A percentile compares a stretch with the other conserved stretches of the same genome.
phyloP scores from a whole-genome alignment of 2,797 vertebrate species.

The Gambusia yucatana region DNA sequence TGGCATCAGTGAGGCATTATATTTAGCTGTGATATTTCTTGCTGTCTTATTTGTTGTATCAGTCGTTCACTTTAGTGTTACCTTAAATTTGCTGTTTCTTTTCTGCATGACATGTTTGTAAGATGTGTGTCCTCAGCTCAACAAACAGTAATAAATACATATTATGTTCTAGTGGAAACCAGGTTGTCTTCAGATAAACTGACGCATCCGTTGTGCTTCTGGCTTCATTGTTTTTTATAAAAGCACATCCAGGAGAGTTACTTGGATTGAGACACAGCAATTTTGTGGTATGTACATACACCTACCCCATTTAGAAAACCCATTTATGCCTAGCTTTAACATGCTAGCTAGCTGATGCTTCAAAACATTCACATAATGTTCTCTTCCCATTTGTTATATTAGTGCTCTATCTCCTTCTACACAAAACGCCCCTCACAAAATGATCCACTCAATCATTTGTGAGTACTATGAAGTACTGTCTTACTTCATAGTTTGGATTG shows the following conservation, averaged over 20 bases:
- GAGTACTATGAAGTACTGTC: no score
- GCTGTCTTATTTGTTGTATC: slow-evolving; percentile 13
- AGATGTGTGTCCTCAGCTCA: neutral
- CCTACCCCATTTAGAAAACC: neutral
- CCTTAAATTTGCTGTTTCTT: neutral
- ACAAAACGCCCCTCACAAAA: neutral
- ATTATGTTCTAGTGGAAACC: neutral
- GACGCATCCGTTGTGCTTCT: neutral
- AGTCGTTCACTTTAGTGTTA: neutral
- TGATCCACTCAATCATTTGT: neutral
- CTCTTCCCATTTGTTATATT: neutral
- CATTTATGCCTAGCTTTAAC: neutral
- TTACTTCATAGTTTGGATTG: neutral
- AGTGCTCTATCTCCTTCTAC: neutral
- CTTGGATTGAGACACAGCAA: neutral
- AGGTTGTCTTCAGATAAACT: neutral
- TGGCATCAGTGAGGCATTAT: neutral
- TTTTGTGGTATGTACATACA: neutral
- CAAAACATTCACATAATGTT: neutral
- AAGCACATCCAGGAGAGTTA: neutral
- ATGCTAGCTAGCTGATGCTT: neutral
- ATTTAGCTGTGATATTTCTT: slow-evolving; percentile 22
- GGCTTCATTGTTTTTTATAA: neutral
- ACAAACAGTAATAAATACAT: neutral
- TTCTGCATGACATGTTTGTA: neutral